phyloP scores from a whole-genome alignment of 1,140 invertebrate genomes.

The Drosophila rhopaloa region DNA sequence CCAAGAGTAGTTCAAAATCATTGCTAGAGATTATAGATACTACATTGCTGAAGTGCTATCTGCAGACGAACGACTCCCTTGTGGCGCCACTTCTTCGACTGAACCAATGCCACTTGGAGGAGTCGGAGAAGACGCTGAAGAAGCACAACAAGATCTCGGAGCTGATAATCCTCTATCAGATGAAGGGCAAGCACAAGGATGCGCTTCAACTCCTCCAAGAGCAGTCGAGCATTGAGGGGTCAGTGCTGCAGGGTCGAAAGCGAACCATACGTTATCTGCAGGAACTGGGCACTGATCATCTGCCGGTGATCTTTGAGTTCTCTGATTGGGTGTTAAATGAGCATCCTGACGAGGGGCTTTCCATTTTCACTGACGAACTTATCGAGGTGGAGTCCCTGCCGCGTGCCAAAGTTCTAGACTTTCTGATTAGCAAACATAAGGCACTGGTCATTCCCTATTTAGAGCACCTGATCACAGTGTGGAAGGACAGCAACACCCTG shows the following conservation, averaged over 20 bases:
- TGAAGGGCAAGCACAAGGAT: constrained; percentile 95
- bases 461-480: constrained; percentile 96
- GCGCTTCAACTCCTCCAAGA: constrained; percentile 95
- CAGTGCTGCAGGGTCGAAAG: constrained; percentile 91
- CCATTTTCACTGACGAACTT: constrained; percentile 97
- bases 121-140: constrained; percentile 95
- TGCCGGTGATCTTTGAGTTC: constrained; percentile 97
- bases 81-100: constrained; percentile 95
- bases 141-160: constrained; percentile 96
- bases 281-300: constrained; percentile 92
- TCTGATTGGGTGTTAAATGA: constrained; percentile 95
- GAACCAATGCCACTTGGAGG: constrained; percentile 98
- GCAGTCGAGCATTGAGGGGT: constrained; percentile 90
- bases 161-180: constrained; percentile 97
- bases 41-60: constrained; percentile 97
- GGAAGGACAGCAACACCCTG: constrained; percentile 93
- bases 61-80: constrained; percentile 97
- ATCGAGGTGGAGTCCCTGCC: constrained; percentile 95
- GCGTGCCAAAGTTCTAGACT: constrained; percentile 94
- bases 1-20: constrained; percentile 85
- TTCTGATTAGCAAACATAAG: constrained; percentile 92
- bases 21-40: constrained; percentile 98
- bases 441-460: constrained; percentile 95
- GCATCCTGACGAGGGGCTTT: constrained; percentile 95
- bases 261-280: constrained; percentile 96